phyloP scores from a whole-genome alignment of 2,888 invertebrate genomes.

The Theodoxus fluviatilis region DNA sequence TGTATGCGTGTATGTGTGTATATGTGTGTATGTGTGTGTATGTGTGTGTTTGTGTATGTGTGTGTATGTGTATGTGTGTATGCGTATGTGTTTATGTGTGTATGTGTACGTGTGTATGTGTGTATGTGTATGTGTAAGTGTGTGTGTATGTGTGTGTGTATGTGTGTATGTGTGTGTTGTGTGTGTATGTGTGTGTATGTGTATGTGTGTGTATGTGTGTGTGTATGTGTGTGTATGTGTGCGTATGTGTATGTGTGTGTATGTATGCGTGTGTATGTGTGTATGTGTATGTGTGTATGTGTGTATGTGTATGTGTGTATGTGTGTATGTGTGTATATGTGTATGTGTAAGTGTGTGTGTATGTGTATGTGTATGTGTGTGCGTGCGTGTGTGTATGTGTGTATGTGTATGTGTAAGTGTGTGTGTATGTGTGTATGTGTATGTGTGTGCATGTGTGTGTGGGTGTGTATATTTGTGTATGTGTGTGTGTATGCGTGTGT shows the following conservation, averaged over 20 bases:
- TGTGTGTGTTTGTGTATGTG: neutral
- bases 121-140: neutral
- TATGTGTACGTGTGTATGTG: neutral
- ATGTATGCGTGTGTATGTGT: neutral
- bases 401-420: too few relatives aligned
- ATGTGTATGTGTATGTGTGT: too few relatives aligned
- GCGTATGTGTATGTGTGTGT: too few relatives aligned
- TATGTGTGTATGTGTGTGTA: slow-evolving; percentile 11
- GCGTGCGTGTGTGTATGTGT: too few relatives aligned
- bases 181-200: neutral
- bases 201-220: neutral
- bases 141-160: slow-evolving; percentile 15
- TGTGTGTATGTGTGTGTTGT: neutral
- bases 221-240: too few relatives aligned
- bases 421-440: too few relatives aligned
- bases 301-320: neutral
- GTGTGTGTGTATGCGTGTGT: too few relatives aligned
- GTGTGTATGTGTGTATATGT: neutral
- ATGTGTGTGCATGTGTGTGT: too few relatives aligned
- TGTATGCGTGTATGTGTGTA: neutral
- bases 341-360: neutral
- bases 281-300: slow-evolving; percentile 15
- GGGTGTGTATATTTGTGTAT: too few relatives aligned
- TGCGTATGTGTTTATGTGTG: neutral
- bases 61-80: neutral